Conservation (phyloP, 2,888 invertebrate genomes). For the Entomobrya proxima region DNA sequence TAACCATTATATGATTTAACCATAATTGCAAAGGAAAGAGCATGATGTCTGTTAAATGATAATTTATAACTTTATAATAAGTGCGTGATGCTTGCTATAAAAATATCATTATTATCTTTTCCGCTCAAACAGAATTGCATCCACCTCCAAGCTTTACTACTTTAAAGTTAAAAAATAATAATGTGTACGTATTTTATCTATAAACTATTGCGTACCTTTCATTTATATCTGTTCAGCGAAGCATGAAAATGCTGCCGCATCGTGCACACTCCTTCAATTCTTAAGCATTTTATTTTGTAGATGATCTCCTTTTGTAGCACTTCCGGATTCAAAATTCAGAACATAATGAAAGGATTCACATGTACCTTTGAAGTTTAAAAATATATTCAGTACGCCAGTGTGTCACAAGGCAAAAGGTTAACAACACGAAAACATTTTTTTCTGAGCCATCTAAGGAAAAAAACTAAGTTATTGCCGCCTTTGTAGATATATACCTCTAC, state of each 20-base stretch:
- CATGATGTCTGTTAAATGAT: neutral
- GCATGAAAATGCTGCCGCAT: constrained; percentile 28
- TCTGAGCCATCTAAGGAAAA: neutral
- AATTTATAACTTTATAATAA: neutral
- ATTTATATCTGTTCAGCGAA: constrained; percentile 32
- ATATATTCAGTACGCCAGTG: neutral
- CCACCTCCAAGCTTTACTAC: neutral
- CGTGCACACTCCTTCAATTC: neutral
- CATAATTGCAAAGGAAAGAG: neutral
- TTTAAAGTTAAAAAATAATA: neutral
- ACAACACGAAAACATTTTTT: neutral
- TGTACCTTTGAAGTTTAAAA: neutral
- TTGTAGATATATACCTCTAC: no score
- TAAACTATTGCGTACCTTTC: neutral
- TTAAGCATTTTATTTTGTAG: constrained; percentile 17
- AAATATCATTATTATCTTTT: neutral
- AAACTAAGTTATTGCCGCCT: neutral
- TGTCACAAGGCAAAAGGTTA: neutral
- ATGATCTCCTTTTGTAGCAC: constrained; percentile 55
- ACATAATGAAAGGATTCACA: neutral
- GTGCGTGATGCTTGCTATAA: neutral
- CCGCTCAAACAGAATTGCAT: neutral
- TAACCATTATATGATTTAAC: neutral
- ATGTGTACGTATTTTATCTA: neutral
- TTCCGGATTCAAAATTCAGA: constrained; percentile 55